Evolutionary conservation across 2,888 invertebrate species (phyloP).

Genomic region (Andrena marginata): DNA sequence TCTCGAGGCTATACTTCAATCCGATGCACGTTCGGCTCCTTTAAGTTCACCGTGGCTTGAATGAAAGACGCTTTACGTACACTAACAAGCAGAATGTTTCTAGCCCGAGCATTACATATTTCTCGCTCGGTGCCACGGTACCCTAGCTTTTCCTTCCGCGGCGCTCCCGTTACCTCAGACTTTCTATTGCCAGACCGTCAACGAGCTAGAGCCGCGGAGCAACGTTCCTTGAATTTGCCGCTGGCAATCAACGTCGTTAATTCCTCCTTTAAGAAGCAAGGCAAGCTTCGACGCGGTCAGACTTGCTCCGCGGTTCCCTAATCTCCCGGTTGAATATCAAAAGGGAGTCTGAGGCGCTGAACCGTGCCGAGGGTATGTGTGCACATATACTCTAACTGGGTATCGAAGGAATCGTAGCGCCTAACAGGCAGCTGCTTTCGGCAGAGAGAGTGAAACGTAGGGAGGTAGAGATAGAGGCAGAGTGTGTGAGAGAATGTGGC

Average conservation of each 20-base stretch:
- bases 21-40: no score
- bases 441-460: slow-evolving; percentile 5
- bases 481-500: slow-evolving; percentile 31
- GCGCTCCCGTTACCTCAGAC: not conserved
- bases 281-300: slow-evolving; percentile 38
- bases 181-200: not conserved
- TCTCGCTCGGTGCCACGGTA: not conserved
- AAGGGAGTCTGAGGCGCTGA: slow-evolving; percentile 35
- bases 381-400: no score
- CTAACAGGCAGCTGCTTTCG: slow-evolving; percentile 3
- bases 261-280: slow-evolving; percentile 27
- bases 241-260: slow-evolving; percentile 14
- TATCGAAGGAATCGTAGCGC: slow-evolving; percentile 51
- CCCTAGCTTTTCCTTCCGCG: not conserved
- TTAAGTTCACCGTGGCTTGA: no score
- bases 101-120: no score
- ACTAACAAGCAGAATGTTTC: not conserved
- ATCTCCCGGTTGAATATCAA: slow-evolving; percentile 56
- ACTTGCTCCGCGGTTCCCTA: slow-evolving; percentile 41
- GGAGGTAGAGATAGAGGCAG: not conserved
- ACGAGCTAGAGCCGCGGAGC: slow-evolving; percentile 3
- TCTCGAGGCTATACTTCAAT: no score
- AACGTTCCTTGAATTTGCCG: not conserved
- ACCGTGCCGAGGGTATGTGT: slow-evolving; percentile 18
- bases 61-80: not conserved